A percentile compares a stretch with the other conserved stretches of the same genome.
These are phyloP conservation scores for Pseudopodoces humilis DNA, from an alignment of 2,113 vertebrate species.

Conservation along the genomic window DNA sequence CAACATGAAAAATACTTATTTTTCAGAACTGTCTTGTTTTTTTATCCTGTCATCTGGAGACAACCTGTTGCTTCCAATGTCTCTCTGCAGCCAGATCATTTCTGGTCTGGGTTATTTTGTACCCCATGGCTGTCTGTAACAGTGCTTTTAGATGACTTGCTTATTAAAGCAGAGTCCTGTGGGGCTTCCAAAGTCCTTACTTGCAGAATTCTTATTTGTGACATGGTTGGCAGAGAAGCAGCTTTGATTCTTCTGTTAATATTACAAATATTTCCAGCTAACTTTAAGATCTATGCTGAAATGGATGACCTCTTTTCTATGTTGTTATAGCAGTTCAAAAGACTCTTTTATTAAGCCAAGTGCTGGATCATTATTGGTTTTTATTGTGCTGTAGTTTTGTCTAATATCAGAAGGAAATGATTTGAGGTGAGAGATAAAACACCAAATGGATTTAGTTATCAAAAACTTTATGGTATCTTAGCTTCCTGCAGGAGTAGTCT, in stretches of 20 bases:
- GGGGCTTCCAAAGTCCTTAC: neutral
- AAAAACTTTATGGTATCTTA: constrained; percentile 21
- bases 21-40: neutral
- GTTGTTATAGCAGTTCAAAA: constrained; percentile 47
- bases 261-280: constrained; percentile 57
- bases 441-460: constrained; percentile 62
- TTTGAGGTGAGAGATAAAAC: constrained; percentile 22
- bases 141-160: constrained; percentile 13
- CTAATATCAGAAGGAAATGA: constrained; percentile 42
- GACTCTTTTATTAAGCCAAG: constrained; percentile 34
- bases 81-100: neutral
- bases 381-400: constrained; percentile 51
- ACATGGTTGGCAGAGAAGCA: neutral
- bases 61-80: constrained; percentile 19
- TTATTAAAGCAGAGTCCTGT: constrained; percentile 25
- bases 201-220: constrained; percentile 12
- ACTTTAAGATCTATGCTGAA: constrained; percentile 46
- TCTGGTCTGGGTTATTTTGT: neutral
- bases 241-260: constrained; percentile 34
- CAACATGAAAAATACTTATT: constrained; percentile 10
- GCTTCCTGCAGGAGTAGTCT: neutral
- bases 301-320: neutral
- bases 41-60: neutral
- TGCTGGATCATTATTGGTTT: constrained; percentile 33
- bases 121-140: neutral